Base-by-base conservation (phyloP, 2,113 vertebrate species). In the Aleadryas rufinucha region DNA sequence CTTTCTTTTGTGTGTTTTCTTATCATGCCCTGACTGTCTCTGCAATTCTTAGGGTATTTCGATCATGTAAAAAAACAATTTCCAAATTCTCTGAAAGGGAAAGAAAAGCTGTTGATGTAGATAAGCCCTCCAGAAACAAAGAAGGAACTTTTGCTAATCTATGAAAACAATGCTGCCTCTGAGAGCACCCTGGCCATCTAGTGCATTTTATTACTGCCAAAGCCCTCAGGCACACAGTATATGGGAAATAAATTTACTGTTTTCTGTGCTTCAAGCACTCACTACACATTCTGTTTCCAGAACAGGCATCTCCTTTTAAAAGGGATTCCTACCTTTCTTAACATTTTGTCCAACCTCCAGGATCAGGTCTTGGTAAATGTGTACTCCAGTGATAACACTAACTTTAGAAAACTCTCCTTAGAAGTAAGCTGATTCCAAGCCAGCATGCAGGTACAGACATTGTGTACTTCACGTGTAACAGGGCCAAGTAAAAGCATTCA, bases 71-170 rank as follows among this genome's bases (percentile, higher is more conserved):
- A 82, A 90, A 95, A 82, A 76, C 47, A 64, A 83, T 89, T 92
- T 84, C 57, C n/a, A 82, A 65, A 82, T 66, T 84, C 84, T 74
- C 82, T 88, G 77, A 90, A 59, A 70, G 16, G 21, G 33, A 27
- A 79, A 87, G 68, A 84, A 91, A 96, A 94, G 60, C 52, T 91
- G 59, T 74, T 85, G 89, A 92, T 92, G 53, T 60, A 96, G 93
- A 96, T 90, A 94, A 95, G 68, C 52, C 83, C 52, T 76, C 16
- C 50, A 87, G 59, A 90, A 93, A 74, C 81, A 80, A 85, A 93
- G 84, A 66, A 80, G 21, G 37, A 91, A 63, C 68, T 91, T 91
- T 91, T 65, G n/a, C 31, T 94, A 86, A 90, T 82, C 85, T 89
- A 17, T 63, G 39, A 93, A 93, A 89, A 94, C 77, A 89, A 84